Conservation (phyloP, 2,797 vertebrate species). For the Halcyon badia region DNA sequence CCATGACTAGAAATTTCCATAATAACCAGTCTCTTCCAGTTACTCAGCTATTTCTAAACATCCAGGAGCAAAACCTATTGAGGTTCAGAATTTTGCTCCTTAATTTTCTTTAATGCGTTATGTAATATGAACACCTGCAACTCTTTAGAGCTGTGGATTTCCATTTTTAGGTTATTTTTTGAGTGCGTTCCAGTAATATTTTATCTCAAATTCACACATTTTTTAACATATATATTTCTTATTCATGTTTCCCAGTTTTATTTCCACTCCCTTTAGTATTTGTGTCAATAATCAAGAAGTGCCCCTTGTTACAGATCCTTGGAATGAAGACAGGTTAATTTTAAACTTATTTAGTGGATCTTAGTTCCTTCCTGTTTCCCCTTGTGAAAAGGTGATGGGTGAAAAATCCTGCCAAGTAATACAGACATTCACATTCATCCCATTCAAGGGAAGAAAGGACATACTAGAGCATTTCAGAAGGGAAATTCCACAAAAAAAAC, state of each 20-base stretch:
- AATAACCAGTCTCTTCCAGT: not conserved
- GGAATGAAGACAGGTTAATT: not conserved
- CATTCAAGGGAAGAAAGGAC: not conserved
- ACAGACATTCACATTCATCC: not conserved
- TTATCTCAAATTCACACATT: not conserved
- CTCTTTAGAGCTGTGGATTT: not conserved
- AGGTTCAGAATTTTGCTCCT: not conserved
- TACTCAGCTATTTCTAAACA: not conserved
- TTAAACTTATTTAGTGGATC: not conserved
- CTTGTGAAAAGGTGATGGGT: not conserved
- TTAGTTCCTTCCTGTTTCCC: not conserved
- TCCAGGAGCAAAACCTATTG: fast-evolving
- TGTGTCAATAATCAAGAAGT: not conserved
- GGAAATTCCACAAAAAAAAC: not conserved
- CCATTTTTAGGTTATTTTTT: not conserved
- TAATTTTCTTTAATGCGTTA: not conserved
- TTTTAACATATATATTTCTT: not conserved
- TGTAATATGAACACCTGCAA: not conserved
- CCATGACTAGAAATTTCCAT: not conserved
- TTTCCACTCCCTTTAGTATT: not conserved
- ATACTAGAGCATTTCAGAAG: not conserved
- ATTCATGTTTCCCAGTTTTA: not conserved
- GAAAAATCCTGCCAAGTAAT: not conserved
- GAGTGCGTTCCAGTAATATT: not conserved
- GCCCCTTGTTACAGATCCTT: not conserved